phyloP scores from a whole-genome alignment of 2,797 vertebrate genomes.

The Leontocebus nigricollis region DNA sequence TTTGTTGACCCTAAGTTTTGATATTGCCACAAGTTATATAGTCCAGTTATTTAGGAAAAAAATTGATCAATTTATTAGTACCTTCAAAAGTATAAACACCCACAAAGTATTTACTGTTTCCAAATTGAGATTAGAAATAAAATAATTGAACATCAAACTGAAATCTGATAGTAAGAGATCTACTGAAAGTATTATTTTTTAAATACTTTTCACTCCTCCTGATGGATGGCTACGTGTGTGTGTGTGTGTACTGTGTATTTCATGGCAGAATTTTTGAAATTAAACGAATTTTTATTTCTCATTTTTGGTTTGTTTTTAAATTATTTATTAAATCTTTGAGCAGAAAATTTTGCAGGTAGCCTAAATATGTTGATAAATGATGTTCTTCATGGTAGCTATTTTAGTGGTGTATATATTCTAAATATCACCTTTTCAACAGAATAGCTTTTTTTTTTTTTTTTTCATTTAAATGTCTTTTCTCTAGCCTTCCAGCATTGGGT shows the following conservation, averaged over 20 bases:
- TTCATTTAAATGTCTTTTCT: slow-evolving; percentile 60
- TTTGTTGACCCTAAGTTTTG: neutral
- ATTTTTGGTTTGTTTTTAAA: slow-evolving; percentile 26
- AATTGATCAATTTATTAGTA: slow-evolving; percentile 20
- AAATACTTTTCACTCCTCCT: neutral
- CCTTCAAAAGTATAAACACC: neutral
- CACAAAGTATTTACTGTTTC: slow-evolving; percentile 1
- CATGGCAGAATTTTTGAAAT: slow-evolving; percentile 7
- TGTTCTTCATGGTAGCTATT: neutral
- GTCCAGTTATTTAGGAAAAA: neutral
- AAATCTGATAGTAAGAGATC: neutral
- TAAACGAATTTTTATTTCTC: slow-evolving; percentile 25
- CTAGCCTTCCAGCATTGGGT: slow-evolving; percentile 96
- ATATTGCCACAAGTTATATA: slow-evolving; percentile 27
- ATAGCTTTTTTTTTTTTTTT: slow-evolving; percentile 23
- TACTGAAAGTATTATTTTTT: neutral
- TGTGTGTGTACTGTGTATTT: slow-evolving; percentile 12
- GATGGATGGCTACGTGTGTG: neutral
- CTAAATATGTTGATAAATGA: slow-evolving; percentile 1
- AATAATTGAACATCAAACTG: slow-evolving; percentile 24
- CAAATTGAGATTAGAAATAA: slow-evolving; percentile 34
- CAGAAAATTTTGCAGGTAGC: slow-evolving; percentile 7
- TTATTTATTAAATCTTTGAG: slow-evolving; percentile 32
- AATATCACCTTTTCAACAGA: slow-evolving; percentile 18
- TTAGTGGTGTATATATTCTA: neutral